Evolutionary conservation across 1,140 invertebrate species (phyloP), one percentile per base, ranked within the genome.

Genomic region (Halotydeus destructor): DNA sequence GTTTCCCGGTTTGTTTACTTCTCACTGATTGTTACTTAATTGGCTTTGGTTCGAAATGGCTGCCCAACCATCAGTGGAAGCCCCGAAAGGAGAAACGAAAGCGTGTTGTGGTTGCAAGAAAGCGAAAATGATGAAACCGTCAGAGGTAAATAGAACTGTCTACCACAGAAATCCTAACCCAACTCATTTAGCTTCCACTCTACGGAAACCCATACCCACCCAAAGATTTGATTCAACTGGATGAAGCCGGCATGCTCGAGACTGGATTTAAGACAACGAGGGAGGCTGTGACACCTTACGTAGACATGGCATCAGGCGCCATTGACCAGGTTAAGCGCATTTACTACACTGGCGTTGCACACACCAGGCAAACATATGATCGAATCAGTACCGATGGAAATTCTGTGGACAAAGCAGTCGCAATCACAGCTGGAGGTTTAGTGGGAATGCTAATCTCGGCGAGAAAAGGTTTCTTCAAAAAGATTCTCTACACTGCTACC

Each of bases 201-300:
- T 37, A 38, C 33, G 43, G 43, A 22, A 44, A 44, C 39, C 43
- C 43, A 22, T 39, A 44, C 18, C 43, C 43, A 26, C 26, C 35
- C 14, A 21, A 4, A 11, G 43, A 44, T 38, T n/a, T n/a, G 12
- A 30, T 44, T 28, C n/a, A 37, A 19, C 35, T 3, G 5, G 21
- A n/a, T 12, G 34, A 37, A 37, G 11, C 21, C 9, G 35, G 35
- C 9, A 21, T 37, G 35, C 9, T 21, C 19, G 35, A 37, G 14
- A n/a, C 22, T 5, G 6, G 16, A 2, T n/a, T 37, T 22, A n/a
- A n/a, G n/a, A 6, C 16, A 12, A 14, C 19, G 14, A 12, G 35
- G 26, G 14, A 12, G 1, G 21, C 5, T 5, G 14, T 37, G 1
- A 18, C 9, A 21, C 3, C 22, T 18, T 24, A 37, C 5, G 0